These are phyloP conservation scores for Melanostoma mellinum DNA, from an alignment of 2,888 invertebrate species.

Conservation along the genomic window DNA sequence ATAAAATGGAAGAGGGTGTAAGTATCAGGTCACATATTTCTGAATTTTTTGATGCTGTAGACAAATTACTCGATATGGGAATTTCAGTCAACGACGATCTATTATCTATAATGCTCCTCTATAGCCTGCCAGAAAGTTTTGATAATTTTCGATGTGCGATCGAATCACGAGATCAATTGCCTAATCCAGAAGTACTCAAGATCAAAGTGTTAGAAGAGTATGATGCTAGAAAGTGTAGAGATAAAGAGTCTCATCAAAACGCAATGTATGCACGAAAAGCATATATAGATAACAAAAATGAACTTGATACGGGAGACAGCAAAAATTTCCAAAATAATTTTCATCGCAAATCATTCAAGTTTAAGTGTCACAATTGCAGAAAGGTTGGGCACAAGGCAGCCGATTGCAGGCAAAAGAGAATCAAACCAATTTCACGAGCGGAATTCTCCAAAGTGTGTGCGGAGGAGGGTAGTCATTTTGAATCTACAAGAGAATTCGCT, in stretches of 20 bases:
- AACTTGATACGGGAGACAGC: slow-evolving; percentile 6
- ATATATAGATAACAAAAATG: slow-evolving; percentile 15
- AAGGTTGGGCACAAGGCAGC: slow-evolving; percentile 5
- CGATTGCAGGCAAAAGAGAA: slow-evolving; percentile 15
- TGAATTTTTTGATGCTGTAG: too few species aligned
- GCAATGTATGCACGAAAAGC: slow-evolving; percentile 16
- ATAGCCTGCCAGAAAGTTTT: too few species aligned
- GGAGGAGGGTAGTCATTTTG: neutral
- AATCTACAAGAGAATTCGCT: slow-evolving; percentile 14
- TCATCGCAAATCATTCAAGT: slow-evolving; percentile 1
- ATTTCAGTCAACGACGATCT: too few species aligned
- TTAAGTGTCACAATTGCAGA: slow-evolving; percentile 16
- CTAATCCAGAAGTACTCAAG: slow-evolving; percentile 64
- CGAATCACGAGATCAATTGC: slow-evolving; percentile 76
- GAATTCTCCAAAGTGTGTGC: slow-evolving; percentile 32
- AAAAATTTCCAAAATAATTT: slow-evolving; percentile 8
- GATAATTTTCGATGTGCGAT: too few species aligned
- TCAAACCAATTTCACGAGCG: neutral
- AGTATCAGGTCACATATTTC: too few species aligned
- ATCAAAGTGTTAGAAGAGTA: slow-evolving; percentile 71
- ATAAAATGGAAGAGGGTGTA: too few species aligned
- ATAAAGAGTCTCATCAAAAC: slow-evolving; percentile 11
- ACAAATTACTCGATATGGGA: too few species aligned
- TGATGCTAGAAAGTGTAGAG: slow-evolving; percentile 58
- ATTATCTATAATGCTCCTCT: too few species aligned